Evolutionary conservation across 2,888 invertebrate genomes (phyloP).

Genomic region (Pemphredon lugubris): DNA sequence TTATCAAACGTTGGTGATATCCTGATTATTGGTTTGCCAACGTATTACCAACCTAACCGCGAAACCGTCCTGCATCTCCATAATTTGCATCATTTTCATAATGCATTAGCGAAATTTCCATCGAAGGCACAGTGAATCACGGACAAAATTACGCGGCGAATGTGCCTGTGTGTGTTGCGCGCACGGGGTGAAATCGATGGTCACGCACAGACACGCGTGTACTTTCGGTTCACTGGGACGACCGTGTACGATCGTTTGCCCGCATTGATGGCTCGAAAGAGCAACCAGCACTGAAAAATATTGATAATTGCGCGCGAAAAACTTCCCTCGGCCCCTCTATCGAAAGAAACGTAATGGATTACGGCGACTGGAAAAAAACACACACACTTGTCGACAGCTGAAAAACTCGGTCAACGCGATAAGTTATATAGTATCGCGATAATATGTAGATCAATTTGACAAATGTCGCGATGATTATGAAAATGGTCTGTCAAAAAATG

Average conservation of each 20-base stretch:
- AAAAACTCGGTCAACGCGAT: too few relatives aligned
- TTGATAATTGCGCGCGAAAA: slow-evolving; percentile 4
- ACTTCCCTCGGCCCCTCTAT: background rate
- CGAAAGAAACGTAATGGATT: background rate
- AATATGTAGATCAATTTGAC: too few relatives aligned
- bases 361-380: too few relatives aligned
- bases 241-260: slow-evolving; percentile 20
- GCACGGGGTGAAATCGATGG: slow-evolving; percentile 25
- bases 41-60: slow-evolving; percentile 39
- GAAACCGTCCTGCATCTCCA: slow-evolving; percentile 37
- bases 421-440: too few relatives aligned
- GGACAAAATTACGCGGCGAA: slow-evolving; percentile 44
- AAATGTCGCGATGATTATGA: too few relatives aligned
- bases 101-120: slow-evolving; percentile 73
- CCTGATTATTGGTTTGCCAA: slow-evolving; percentile 28
- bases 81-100: slow-evolving; percentile 76
- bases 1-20: background rate
- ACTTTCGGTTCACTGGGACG: slow-evolving; percentile 34
- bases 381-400: too few relatives aligned
- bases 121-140: slow-evolving; percentile 42
- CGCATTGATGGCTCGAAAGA: background rate
- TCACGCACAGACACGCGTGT: slow-evolving; percentile 30
- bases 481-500: too few relatives aligned
- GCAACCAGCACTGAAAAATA: background rate
- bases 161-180: too few relatives aligned